Conservation (phyloP, 92 coral and sea anemone species). For the Ricordea florida region DNA sequence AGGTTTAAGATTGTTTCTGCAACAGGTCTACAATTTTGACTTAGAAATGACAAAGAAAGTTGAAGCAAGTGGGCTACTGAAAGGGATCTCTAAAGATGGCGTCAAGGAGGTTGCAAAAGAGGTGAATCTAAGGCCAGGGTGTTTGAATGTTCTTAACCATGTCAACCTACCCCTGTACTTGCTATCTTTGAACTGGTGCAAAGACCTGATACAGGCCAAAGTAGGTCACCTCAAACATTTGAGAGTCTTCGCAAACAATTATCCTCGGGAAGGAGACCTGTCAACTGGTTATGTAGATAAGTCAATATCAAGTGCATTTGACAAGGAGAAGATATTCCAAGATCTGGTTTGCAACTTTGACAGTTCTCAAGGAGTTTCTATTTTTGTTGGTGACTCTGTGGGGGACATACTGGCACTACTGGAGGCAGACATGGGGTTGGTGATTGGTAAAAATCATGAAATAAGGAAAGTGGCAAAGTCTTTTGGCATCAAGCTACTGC, state of each 20-base stretch:
- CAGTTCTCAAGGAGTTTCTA: constrained; percentile 63
- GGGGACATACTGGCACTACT: constrained; percentile 86
- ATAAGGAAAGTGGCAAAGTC: constrained; percentile 75
- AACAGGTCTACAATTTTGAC: constrained; percentile 63
- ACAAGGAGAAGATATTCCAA: constrained; percentile 77
- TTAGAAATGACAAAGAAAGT: constrained; percentile 56
- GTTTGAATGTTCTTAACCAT: constrained; percentile 69
- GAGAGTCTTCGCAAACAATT: constrained; percentile 70
- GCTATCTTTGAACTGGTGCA: constrained; percentile 92
- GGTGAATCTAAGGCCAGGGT: constrained; percentile 77
- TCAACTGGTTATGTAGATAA: constrained; percentile 73
- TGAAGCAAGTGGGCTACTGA: constrained; percentile 76
- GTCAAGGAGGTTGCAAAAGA: constrained; percentile 59
- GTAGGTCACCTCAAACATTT: constrained; percentile 74
- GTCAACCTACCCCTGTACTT: constrained; percentile 76
- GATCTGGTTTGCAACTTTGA: constrained; percentile 33
- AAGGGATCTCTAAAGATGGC: constrained; percentile 76
- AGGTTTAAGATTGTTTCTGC: constrained; percentile 69
- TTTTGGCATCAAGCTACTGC: constrained; percentile 78
- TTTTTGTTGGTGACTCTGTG: constrained; percentile 89
- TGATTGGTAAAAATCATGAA: constrained; percentile 77
- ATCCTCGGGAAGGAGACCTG: constrained; percentile 62
- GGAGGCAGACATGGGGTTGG: constrained; percentile 82
- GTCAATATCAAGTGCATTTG: constrained; percentile 65
- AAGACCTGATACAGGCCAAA: constrained; percentile 77